Evolutionary conservation across 2,797 vertebrate species (phyloP), one percentile per base, ranked within the genome.

Genomic region (Sebastes alutus): DNA sequence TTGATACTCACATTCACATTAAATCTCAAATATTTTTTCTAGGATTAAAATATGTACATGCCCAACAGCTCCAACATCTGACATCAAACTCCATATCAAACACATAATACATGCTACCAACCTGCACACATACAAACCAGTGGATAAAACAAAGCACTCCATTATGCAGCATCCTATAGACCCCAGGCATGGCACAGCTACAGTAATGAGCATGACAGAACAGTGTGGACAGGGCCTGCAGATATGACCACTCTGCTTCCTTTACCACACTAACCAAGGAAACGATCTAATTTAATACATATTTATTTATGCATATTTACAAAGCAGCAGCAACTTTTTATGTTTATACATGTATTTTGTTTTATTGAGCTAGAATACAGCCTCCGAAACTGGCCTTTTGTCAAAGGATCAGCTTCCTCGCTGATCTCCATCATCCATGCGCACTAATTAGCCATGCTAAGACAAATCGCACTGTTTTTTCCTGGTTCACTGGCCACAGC

Each of bases 391-490:
- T 81, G 80, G 84, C 82, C 76, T 58, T 46, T 74, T 78, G 87
- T 89, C 88, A 93, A 86, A 78, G 70, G 71, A 87, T 87, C 87
- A 83, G 76, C 82, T 78, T 75, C 56, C 67, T 72, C 58, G 66
- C 63, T 84, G 86, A 93, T 93, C 81, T 71, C 64, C 89, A 89
- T 90, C 84, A 70, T 75, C 75, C 80, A 72, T 80, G 85, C 2
- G 5, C 79, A 72, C 85, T 92, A 93, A 93, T 94, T 92, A 90
- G 77, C 81, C 77, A 85, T 69, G 83, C 83, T 86, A 82, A 87
- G 81, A 85, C 82, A 85, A 89, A 92, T 90, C 83, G 62, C 83
- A 55, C 66, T 16, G 66, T 77, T 89, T 90, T 80, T 81, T 82
- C 71, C 72, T 80, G 90, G 90, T 92, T 94, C 87, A 91, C 84